Percentiles rank a stretch among this genome's conserved stretches.
Evolutionary conservation across 2,113 vertebrate species (phyloP).

Genomic region (Odobenus rosmarus): DNA sequence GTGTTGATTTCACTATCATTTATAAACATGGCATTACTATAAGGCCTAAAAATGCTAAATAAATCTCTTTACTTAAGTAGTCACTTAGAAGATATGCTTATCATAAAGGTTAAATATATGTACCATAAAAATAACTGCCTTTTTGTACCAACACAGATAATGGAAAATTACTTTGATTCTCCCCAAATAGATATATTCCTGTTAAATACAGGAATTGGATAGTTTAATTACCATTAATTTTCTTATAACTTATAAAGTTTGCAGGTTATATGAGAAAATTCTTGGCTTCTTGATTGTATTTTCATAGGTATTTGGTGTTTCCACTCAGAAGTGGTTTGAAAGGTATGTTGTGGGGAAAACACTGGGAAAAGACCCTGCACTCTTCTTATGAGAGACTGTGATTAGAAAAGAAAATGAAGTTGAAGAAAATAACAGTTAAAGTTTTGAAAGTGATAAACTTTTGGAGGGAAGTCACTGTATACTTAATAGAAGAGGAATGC

Average conservation of each 20-base stretch:
- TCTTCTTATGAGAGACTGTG: neutral
- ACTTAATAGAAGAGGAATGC: neutral
- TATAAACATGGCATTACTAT: conserved; percentile 19
- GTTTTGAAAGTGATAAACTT: neutral
- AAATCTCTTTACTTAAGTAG: conserved; percentile 4
- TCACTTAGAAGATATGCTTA: neutral
- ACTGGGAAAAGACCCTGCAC: neutral
- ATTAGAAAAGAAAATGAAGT: neutral
- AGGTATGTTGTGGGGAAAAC: neutral
- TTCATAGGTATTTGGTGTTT: neutral
- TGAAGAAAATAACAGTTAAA: neutral
- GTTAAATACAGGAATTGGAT: neutral
- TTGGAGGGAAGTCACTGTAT: neutral
- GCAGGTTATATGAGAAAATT: neutral
- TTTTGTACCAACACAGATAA: conserved; percentile 5
- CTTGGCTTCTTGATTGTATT: neutral
- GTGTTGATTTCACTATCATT: conserved; percentile 26
- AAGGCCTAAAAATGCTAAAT: neutral
- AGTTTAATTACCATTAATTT: conserved; percentile 14
- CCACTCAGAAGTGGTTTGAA: neutral
- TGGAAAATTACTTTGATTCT: conserved; percentile 47
- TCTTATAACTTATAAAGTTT: neutral
- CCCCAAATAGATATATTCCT: conserved; percentile 15
- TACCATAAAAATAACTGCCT: neutral
- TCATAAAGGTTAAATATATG: neutral